Percentiles rank a stretch among this genome's conserved stretches.
Evolutionary conservation across 2,888 invertebrate genomes (phyloP).

Genomic region (Leptopilina myrica): DNA sequence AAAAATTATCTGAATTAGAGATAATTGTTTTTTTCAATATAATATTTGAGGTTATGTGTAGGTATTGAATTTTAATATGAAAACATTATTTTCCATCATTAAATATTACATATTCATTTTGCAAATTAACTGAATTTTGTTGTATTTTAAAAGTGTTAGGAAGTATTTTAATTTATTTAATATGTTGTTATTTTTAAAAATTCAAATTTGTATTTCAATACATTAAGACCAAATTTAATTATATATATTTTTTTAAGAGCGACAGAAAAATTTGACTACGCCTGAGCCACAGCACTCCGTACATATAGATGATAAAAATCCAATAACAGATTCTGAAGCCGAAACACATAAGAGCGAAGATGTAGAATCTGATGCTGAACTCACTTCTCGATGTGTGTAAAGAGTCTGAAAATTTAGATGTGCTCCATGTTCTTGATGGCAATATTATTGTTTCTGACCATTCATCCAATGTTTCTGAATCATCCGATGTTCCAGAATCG

Average conservation of each 20-base stretch:
- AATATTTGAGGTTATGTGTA: too few relatives aligned
- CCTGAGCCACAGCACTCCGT: background rate
- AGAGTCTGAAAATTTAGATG: background rate
- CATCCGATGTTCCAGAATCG: background rate
- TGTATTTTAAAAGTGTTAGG: too few relatives aligned
- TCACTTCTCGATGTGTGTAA: background rate
- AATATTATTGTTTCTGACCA: background rate
- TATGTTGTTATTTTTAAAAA: too few relatives aligned
- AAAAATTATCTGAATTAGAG: too few relatives aligned
- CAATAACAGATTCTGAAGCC: background rate
- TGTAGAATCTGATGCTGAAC: background rate
- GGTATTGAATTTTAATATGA: too few relatives aligned
- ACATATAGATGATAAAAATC: slow-evolving; percentile 3
- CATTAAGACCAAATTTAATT: background rate
- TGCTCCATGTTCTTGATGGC: background rate
- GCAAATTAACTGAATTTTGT: too few relatives aligned
- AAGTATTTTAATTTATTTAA: too few relatives aligned
- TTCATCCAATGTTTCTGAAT: background rate
- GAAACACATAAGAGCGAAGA: background rate
- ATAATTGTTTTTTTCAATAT: too few relatives aligned
- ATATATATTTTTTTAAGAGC: background rate
- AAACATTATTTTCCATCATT: too few relatives aligned
- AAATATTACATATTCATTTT: too few relatives aligned
- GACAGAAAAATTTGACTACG: background rate
- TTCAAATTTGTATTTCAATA: too few relatives aligned